Base-by-base conservation (phyloP, 2,797 vertebrate genomes). In the Scomberomorus guttatus region DNA sequence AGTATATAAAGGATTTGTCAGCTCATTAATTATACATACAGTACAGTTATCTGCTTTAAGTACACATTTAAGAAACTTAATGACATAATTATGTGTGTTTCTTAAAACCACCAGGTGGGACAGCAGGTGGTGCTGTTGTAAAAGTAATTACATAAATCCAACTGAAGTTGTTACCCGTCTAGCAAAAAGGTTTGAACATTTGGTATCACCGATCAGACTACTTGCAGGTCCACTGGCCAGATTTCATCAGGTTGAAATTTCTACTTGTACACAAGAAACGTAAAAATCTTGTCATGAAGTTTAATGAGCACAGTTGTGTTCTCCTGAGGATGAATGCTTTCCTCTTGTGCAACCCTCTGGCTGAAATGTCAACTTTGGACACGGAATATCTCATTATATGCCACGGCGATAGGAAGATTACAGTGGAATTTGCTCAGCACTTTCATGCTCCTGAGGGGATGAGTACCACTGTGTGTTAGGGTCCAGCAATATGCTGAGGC, bases 81-180 rank as follows among this genome's bases (percentile, higher is more conserved):
- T 24, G 18, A 65, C 9, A 39, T 13, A 7, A 17, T 12, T 42
- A 1, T 13, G 4, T n/a, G 57, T 20, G 20, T 32, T 59, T 61
- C 20, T 55, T 25, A 24, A 66, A 48, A 18, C 52, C 39, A 15
- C 7, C 39, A 22, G 46, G 52, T 55, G 39, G 50, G 52, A 58
- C 79, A 72, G 65, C 48, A 68, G 71, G 54, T 55, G 77, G 70
- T 29, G 63, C 72, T 60, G 42, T 66, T 85, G 57, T 58, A 54
- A 62, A 75, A 67, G 20, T 48, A 44, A 60, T 68, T n/a, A 27
- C n/a, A 22, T 54, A 18, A 29, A 52, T 48, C 8, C 2, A 14
- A 18, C 13, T 57, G 42, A 44, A 10, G n/a, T 42, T 11, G 51
- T 22, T 17, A 6, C 0, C 12, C 25, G 7, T 32, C 4, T 48